These are phyloP conservation scores for Parapristionchus giblindavisi DNA, from an alignment of 2,888 invertebrate species.

Conservation along the genomic window DNA sequence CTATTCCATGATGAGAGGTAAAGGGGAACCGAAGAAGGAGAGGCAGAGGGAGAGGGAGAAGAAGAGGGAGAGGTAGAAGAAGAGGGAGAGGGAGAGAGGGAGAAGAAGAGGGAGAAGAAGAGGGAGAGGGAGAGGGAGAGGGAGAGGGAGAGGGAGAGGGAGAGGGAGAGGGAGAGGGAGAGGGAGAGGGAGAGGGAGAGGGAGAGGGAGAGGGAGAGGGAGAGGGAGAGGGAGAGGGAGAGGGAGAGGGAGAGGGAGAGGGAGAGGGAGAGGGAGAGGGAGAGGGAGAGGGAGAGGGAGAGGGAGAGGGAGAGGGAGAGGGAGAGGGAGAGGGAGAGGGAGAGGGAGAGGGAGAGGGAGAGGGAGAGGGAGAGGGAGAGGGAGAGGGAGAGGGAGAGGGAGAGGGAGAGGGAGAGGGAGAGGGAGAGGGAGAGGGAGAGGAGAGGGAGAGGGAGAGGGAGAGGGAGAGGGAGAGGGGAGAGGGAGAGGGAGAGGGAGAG, in stretches of 20 bases:
- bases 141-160: background rate
- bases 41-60: background rate
- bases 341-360: background rate
- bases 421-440: background rate
- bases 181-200: no score
- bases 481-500: background rate
- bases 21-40: no score
- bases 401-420: no score
- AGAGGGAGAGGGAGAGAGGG: slow-evolving; percentile 4
- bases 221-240: background rate
- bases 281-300: background rate
- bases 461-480: background rate
- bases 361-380: background rate
- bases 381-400: background rate
- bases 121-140: background rate
- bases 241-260: background rate
- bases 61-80: background rate
- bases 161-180: background rate
- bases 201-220: background rate
- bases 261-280: background rate
- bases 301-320: no score
- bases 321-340: background rate
- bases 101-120: background rate
- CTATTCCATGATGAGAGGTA: no score
- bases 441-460: background rate